phyloP scores from a whole-genome alignment of 2,888 invertebrate species.

The Pristionchus exspectatus region DNA sequence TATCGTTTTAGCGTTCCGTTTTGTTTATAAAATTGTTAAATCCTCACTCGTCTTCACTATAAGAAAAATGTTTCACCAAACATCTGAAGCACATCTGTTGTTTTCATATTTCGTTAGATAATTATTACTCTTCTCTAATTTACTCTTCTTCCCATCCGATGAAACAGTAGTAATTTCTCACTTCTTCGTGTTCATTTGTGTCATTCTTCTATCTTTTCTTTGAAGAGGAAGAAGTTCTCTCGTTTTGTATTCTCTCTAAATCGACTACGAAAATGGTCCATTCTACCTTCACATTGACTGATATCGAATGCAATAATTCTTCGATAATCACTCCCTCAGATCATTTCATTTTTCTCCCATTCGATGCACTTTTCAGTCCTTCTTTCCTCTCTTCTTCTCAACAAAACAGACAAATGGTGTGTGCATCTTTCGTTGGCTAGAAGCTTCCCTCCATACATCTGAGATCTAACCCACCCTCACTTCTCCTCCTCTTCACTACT shows the following conservation, averaged over 20 bases:
- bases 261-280: conserved; percentile 11
- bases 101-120: neutral
- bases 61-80: neutral
- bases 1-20: neutral
- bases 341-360: neutral
- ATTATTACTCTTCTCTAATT: neutral
- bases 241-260: neutral
- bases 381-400: neutral
- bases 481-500: neutral
- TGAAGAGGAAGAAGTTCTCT: neutral
- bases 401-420: neutral
- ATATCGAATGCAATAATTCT: neutral
- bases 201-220: neutral
- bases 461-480: neutral
- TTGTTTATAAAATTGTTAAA: neutral
- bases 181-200: neutral
- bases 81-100: neutral
- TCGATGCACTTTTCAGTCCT: neutral
- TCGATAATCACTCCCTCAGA: neutral
- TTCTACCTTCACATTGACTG: neutral
- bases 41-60: neutral
- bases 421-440: conserved; percentile 8
- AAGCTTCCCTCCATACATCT: conserved; percentile 14
- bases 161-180: neutral
- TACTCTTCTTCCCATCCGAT: neutral